Conservation (phyloP, 2,113 vertebrate species). For the Poecilia latipinna region DNA sequence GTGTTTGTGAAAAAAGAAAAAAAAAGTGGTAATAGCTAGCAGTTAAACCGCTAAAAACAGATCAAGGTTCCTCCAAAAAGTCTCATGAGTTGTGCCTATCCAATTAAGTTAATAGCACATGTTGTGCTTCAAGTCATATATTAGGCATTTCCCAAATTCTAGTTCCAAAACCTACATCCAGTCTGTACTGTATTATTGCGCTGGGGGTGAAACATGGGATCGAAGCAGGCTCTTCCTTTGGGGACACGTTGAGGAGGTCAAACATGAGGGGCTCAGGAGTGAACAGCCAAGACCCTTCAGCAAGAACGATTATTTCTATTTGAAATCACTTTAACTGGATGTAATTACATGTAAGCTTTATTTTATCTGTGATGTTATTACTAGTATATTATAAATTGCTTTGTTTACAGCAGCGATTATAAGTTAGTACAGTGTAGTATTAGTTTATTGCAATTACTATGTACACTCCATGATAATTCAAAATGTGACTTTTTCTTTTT, state of each 20-base stretch:
- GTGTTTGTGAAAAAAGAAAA: no score
- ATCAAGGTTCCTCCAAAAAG: no score
- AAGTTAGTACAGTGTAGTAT: not conserved
- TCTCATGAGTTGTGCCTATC: no score
- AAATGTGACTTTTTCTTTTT: not conserved
- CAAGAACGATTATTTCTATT: not conserved
- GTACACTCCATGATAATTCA: not conserved
- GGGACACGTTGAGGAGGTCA: not conserved
- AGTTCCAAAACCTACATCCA: not conserved
- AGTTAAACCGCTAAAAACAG: no score
- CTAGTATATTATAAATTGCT: not conserved
- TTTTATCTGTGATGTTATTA: not conserved
- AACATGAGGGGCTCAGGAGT: not conserved
- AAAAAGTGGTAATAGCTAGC: no score
- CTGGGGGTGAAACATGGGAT: no score
- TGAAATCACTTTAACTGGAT: not conserved
- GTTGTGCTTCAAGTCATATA: no score
- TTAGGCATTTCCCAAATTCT: not conserved
- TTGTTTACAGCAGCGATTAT: not conserved
- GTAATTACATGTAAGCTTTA: not conserved
- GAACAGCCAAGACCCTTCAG: not conserved
- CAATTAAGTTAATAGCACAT: no score
- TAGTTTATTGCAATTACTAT: not conserved
- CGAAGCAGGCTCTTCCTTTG: not conserved
- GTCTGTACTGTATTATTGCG: no score